Evolutionary conservation across 2,113 vertebrate species (phyloP).

Genomic region (Psettodes erumei): DNA sequence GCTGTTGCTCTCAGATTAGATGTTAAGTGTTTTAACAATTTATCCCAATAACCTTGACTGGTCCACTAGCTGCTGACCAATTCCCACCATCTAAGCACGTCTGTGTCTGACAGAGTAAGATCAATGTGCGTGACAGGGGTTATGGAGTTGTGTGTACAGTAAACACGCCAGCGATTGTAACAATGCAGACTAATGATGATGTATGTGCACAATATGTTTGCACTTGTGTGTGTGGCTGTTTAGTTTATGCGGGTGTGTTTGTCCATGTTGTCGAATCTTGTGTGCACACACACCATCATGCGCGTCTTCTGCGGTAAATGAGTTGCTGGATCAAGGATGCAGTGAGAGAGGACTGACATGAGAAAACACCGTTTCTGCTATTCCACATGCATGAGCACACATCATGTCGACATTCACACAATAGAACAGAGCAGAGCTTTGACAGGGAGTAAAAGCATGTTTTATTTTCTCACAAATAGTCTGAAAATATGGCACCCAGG

Average conservation of each 20-base stretch:
- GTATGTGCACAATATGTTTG: slow-evolving; percentile 58
- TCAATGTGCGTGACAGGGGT: slow-evolving; percentile 40
- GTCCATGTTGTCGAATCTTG: slow-evolving; percentile 20
- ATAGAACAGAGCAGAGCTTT: not conserved
- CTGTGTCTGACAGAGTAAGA: slow-evolving; percentile 34
- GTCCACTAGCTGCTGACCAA: not conserved
- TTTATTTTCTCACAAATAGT: not conserved
- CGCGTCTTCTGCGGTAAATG: slow-evolving; percentile 49
- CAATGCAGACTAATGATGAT: slow-evolving; percentile 67
- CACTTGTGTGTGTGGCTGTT: slow-evolving; percentile 38
- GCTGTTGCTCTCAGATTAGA: not conserved
- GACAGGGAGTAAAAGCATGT: not conserved
- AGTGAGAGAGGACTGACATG: slow-evolving; percentile 16
- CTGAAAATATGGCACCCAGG: not conserved
- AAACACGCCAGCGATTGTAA: slow-evolving; percentile 55
- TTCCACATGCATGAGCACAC: not conserved
- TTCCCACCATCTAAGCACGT: slow-evolving; percentile 6
- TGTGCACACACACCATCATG: slow-evolving; percentile 21
- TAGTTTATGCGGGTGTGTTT: slow-evolving; percentile 32
- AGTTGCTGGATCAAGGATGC: slow-evolving; percentile 51
- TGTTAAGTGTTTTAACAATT: not conserved
- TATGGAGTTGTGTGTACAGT: slow-evolving; percentile 36
- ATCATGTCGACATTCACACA: not conserved
- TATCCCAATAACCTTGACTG: not conserved
- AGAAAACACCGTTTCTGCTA: slow-evolving; percentile 9